Percentiles rank a stretch among this genome's conserved stretches.
phyloP scores from a whole-genome alignment of 2,113 vertebrate species.

The Parotia lawesii region DNA sequence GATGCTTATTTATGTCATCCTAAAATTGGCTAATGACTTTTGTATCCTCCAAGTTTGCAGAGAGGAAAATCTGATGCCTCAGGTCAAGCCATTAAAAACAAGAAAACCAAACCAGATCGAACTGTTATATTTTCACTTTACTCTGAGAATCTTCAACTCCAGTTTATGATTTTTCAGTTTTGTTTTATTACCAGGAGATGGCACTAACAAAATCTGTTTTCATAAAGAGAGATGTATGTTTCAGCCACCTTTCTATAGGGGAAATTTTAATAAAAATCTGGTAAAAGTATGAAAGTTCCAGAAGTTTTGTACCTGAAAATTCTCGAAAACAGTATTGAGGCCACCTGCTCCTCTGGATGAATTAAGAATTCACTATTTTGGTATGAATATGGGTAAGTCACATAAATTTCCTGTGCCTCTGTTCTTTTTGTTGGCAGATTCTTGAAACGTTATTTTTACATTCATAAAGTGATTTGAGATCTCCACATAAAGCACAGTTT shows the following conservation, averaged over 20 bases:
- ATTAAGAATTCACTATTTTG: not conserved
- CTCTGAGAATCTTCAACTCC: not conserved
- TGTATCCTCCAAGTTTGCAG: not conserved
- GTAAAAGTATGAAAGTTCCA: not conserved
- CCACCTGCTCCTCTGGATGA: not conserved
- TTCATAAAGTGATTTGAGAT: not conserved
- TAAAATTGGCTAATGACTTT: not conserved
- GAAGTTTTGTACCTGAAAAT: not conserved
- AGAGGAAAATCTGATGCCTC: not conserved
- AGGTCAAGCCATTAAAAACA: not conserved
- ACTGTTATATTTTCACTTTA: not conserved
- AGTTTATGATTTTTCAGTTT: constrained; percentile 30
- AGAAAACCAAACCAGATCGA: not conserved
- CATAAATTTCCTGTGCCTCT: not conserved
- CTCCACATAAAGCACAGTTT: not conserved
- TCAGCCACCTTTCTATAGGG: not conserved
- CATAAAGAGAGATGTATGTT: not conserved
- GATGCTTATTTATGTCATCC: not conserved
- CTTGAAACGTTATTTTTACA: not conserved
- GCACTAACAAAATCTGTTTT: constrained; percentile 62
- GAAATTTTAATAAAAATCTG: not conserved
- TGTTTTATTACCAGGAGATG: constrained; percentile 69
- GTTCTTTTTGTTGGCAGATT: not conserved
- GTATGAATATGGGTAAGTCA: not conserved
- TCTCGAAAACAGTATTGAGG: constrained; percentile 5